Evolutionary conservation across 1,140 invertebrate species (phyloP).

Genomic region (Aethina tumida): DNA sequence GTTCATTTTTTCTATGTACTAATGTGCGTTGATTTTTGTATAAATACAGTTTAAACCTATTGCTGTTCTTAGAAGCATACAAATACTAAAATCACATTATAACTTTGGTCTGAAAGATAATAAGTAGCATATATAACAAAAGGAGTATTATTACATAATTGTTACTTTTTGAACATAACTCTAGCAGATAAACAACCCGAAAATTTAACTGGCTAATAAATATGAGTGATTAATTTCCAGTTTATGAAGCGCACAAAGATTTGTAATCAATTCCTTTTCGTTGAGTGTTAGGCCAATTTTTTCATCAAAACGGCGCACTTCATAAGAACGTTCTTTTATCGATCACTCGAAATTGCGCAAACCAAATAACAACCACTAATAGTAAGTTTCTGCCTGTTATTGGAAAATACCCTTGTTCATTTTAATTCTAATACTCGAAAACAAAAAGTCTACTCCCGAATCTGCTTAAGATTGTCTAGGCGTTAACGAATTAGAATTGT

Average conservation of each 20-base stretch:
- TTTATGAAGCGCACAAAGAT: slow-evolving; percentile 1
- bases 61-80: slow-evolving; percentile 11
- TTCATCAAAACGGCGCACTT: background rate
- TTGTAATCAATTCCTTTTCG: background rate
- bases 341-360: background rate
- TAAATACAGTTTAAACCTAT: slow-evolving; percentile 10
- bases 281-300: background rate
- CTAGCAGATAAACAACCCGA: background rate
- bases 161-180: background rate
- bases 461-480: slow-evolving; percentile 19
- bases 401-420: background rate
- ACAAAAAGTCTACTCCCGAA: background rate
- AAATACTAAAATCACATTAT: slow-evolving; percentile 22
- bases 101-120: slow-evolving; percentile 23
- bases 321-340: background rate
- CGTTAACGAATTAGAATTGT: slow-evolving; percentile 13
- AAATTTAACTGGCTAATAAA: no score
- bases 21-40: slow-evolving; percentile 12
- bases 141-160: background rate
- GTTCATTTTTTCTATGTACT: background rate
- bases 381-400: background rate
- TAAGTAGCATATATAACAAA: background rate
- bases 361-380: background rate
- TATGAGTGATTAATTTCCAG: background rate
- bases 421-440: background rate